Base-by-base conservation (phyloP, 2,113 vertebrate species). In the Serilophus lunatus region DNA sequence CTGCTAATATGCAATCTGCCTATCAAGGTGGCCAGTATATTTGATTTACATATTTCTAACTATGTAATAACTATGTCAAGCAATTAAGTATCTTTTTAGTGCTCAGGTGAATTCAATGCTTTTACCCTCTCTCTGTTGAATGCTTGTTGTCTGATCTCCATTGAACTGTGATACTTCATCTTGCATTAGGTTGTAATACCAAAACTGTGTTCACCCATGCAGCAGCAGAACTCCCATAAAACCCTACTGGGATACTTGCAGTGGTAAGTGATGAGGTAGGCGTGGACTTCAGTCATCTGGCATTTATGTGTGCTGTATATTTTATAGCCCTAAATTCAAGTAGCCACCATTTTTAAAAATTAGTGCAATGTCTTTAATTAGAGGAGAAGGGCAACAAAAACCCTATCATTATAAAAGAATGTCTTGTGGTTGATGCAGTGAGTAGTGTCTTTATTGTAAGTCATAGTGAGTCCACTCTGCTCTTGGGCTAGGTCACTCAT, bases 281-380 rank as follows among this genome's bases (percentile, higher is more conserved):
- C 82, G 42, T 47, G 66, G 63, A 35, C 70, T 95, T 92, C 89
- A 84, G 64, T 68, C 28, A 14, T 16, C 69, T 82, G 72, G 81
- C 74, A 61, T 94, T 92, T 70, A 54, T 38, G 33, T 59, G 42
- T 42, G n/a, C 44, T 91, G 23, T 80, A 11, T 69, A 80, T 82
- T 94, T 84, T 61, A 72, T 33, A 54, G 50, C 59, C 85, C 54
- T 4, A 2, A 94, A 95, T 80, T 87, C 82, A 77, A 85, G 44
- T 33, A 89, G 81, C 68, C 74, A 53, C 23, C 33, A 25, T 82
- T 89, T 59, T 82, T 12, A 59, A 56, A 88, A 91, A 92, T 54
- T 45, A 92, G 49, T 69, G 61, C 38, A 33, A 26, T 59, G n/a
- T 74, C 61, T 79, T 91, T 93, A 92, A 96, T 96, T 96, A 93